phyloP scores from a whole-genome alignment of 1,140 invertebrate genomes.

The Armadillidium nasatum region DNA sequence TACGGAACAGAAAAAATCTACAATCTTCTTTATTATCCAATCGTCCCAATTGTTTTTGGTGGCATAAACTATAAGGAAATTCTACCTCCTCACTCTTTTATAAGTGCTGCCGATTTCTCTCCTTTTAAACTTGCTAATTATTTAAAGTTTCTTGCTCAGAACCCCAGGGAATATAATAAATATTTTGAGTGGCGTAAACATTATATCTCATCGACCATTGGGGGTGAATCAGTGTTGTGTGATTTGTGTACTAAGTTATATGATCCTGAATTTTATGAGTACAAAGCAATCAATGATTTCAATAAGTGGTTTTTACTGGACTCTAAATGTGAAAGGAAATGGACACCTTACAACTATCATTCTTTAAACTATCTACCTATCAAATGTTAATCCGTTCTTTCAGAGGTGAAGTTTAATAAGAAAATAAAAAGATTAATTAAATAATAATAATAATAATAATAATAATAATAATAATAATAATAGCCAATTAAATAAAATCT shows the following conservation, averaged over 20 bases:
- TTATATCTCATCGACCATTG: constrained; percentile 46
- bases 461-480: too few relatives aligned
- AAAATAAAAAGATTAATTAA: too few relatives aligned
- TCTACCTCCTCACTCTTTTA: constrained; percentile 32
- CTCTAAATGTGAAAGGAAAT: constrained; percentile 18
- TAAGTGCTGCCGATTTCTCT: constrained; percentile 27
- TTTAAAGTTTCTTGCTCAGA: constrained; percentile 46
- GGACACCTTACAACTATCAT: neutral
- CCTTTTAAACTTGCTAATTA: constrained; percentile 36
- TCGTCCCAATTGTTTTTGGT: constrained; percentile 37
- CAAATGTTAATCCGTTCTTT: too few relatives aligned
- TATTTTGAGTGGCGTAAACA: constrained; percentile 41
- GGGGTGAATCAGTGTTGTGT: constrained; percentile 36
- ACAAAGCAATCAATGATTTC: constrained; percentile 28
- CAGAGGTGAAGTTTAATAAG: too few relatives aligned
- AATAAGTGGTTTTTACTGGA: constrained; percentile 27
- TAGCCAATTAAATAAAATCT: too few relatives aligned
- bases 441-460: too few relatives aligned
- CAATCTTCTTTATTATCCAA: constrained; percentile 42
- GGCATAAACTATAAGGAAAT: constrained; percentile 25
- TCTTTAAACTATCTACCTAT: neutral
- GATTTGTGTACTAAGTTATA: constrained; percentile 43
- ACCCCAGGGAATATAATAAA: constrained; percentile 38
- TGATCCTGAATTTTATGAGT: constrained; percentile 20
- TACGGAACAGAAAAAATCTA: constrained; percentile 54